phyloP scores from a whole-genome alignment of 2,888 invertebrate genomes.

The Sinopyrophorus schimmeli region DNA sequence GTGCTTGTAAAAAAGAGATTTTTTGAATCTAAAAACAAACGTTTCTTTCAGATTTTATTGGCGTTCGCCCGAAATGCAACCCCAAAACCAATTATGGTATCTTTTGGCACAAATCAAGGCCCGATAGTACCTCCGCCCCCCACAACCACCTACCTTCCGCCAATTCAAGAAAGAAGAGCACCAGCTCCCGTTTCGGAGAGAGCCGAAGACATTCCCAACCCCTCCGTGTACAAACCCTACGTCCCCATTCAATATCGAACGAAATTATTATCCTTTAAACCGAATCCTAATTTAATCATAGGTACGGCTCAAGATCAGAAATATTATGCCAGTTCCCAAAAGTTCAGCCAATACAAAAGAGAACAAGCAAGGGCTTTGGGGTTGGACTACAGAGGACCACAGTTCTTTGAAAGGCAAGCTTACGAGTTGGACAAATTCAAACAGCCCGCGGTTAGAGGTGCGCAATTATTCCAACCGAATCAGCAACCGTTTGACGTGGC shows the following conservation, averaged over 20 bases:
- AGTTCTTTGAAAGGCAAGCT: constrained; percentile 50
- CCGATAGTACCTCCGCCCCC: constrained; percentile 48
- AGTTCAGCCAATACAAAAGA: constrained; percentile 45
- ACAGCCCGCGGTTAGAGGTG: constrained; percentile 15
- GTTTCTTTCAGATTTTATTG: constrained; percentile 46
- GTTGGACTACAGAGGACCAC: constrained; percentile 51
- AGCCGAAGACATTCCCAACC: constrained; percentile 50
- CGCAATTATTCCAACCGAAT: constrained; percentile 33
- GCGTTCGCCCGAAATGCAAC: constrained; percentile 42
- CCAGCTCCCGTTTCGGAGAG: constrained; percentile 52
- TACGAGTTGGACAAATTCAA: constrained; percentile 44
- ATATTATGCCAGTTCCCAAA: constrained; percentile 46
- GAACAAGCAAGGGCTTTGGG: constrained; percentile 43
- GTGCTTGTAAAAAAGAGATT: too few relatives aligned
- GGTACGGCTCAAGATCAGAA: constrained; percentile 52
- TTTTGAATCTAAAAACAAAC: too few relatives aligned
- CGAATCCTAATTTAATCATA: constrained; percentile 45
- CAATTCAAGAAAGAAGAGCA: constrained; percentile 31
- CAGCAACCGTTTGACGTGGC: constrained; percentile 24
- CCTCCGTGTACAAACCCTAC: constrained; percentile 47
- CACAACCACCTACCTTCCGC: constrained; percentile 36
- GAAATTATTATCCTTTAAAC: constrained; percentile 43
- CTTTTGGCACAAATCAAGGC: constrained; percentile 53
- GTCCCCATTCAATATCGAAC: constrained; percentile 49
- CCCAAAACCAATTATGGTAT: constrained; percentile 51